Conservation (phyloP, 2,888 invertebrate species). For the Pegoplata infirma region DNA sequence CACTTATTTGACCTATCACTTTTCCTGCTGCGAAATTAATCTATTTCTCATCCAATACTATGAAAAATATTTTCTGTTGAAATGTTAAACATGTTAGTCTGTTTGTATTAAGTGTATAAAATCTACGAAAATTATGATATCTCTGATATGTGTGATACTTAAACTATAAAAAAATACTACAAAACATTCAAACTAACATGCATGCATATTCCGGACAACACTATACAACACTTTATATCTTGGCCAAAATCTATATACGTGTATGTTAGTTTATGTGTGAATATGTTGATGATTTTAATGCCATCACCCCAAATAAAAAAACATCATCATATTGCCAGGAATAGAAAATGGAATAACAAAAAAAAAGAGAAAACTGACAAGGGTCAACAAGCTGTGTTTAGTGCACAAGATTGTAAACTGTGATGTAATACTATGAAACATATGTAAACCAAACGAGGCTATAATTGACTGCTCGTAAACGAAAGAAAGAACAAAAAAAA, state of each 20-base stretch:
- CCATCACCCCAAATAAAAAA: slow-evolving; percentile 4
- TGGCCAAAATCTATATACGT: background rate
- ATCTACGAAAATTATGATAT: no score
- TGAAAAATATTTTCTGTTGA: no score
- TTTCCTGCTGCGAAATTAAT: no score
- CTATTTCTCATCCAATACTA: no score
- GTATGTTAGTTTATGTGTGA: background rate
- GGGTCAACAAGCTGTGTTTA: slow-evolving; percentile 57
- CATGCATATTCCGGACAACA: no score
- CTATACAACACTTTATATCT: background rate
- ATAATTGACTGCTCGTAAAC: slow-evolving; percentile 63
- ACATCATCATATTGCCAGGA: background rate
- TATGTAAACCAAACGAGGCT: slow-evolving; percentile 62
- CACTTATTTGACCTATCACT: no score
- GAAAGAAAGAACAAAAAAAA: slow-evolving; percentile 17
- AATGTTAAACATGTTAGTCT: no score
- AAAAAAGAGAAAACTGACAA: slow-evolving; percentile 48
- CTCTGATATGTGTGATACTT: no score
- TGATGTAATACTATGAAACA: slow-evolving; percentile 54
- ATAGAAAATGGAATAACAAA: background rate
- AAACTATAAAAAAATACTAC: no score
- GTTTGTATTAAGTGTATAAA: no score
- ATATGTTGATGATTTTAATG: slow-evolving; percentile 1
- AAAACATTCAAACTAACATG: no score
- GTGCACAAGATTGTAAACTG: slow-evolving; percentile 37